Evolutionary conservation across 2,888 invertebrate genomes (phyloP).

Genomic region (Megaustenia siamemsis): DNA sequence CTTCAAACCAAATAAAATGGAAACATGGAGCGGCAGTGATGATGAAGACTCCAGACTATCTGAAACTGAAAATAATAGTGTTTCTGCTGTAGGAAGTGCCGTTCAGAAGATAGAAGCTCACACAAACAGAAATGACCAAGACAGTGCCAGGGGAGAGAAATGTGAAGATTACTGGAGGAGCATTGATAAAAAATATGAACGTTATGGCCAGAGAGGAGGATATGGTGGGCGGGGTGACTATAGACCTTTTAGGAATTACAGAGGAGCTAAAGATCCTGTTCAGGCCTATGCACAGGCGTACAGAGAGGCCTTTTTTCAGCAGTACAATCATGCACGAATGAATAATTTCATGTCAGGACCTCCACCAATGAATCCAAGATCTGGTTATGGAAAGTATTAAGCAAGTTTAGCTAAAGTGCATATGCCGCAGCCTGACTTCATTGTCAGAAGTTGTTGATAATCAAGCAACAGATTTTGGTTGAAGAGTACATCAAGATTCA

Average conservation of each 20-base stretch:
- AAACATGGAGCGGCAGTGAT: conserved; percentile 36
- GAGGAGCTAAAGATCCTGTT: conserved; percentile 35
- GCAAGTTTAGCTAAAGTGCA: too few species aligned
- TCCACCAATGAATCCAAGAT: conserved; percentile 32
- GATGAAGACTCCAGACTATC: conserved; percentile 28
- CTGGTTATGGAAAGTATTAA: conserved; percentile 40
- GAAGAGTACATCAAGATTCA: too few species aligned
- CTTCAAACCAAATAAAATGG: conserved; percentile 33
- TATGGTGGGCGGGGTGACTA: conserved; percentile 11
- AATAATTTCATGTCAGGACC: conserved; percentile 9
- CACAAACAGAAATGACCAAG: conserved; percentile 29
- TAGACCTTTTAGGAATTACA: conserved; percentile 17
- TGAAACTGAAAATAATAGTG: neutral
- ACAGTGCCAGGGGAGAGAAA: conserved; percentile 19
- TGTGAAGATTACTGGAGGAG: conserved; percentile 23
- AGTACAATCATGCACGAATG: conserved; percentile 42
- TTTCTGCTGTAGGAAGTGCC: conserved; percentile 27
- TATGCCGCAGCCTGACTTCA: too few species aligned
- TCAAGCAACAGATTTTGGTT: too few species aligned
- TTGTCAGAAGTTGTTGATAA: too few species aligned
- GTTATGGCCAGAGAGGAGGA: neutral
- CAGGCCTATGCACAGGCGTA: conserved; percentile 54
- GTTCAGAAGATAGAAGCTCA: conserved; percentile 33
- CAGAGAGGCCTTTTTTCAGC: conserved; percentile 48
- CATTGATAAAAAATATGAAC: conserved; percentile 38